Evolutionary conservation across 2,113 vertebrate species (phyloP), one percentile per base, ranked within the genome.

Genomic region (Tragulus kanchil): DNA sequence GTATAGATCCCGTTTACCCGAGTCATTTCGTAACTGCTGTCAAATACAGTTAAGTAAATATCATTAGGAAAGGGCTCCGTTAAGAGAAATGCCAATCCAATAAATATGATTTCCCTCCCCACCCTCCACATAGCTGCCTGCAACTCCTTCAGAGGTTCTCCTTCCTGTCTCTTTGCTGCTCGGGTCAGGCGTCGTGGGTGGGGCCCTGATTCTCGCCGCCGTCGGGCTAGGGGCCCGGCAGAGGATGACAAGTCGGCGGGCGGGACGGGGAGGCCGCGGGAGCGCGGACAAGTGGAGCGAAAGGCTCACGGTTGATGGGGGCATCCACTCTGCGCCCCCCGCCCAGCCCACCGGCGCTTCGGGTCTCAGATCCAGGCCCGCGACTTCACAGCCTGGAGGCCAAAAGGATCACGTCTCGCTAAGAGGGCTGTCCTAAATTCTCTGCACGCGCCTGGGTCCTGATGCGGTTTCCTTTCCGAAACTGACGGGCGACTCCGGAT

Each of bases 1-100:
- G 98, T 97, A 98, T 97, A 98, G 97, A 98, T 98, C 98, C 99
- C 99, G 98, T 99, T 99, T 99, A 99, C 98, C 97, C 95, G 98
- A 99, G 99, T 99, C 94, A 96, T 98, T 98, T 98, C 98, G 98
- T 99, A 99, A 98, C 99, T 98, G 99, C 99, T 99, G 98, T 99
- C 99, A 99, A 98, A 98, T 98, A 98, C 98, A 98, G 98, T 99
- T 99, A 99, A 98, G 98, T 98, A 98, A 98, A 99, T 98, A 98
- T 98, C 98, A 98, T 98, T 98, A 98, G 98, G 95, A 98, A 98
- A 97, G 96, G 98, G 98, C 96, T 98, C 98, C 97, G 98, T 98
- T 98, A 98, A 98, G 98, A 98, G 97, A 98, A 98, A 98, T 97
- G 98, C 97, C 98, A 98, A 98, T 98, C 98, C 98, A 95, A 98